Base-by-base conservation (phyloP, 2,888 invertebrate genomes). In the Lasioglossum lativentre region DNA sequence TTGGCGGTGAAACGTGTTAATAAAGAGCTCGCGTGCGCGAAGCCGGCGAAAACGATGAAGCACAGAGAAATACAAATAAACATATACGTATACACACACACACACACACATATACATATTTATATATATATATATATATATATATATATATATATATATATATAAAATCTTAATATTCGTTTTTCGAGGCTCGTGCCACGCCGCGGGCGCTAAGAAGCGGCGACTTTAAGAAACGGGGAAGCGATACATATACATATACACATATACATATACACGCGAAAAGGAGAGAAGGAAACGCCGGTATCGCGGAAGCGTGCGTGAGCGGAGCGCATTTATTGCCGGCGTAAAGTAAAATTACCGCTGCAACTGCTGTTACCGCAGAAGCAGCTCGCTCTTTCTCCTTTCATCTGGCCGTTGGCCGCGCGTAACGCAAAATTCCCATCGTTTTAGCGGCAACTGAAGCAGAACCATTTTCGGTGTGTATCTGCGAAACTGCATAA, bases 271-370 rank as follows among this genome's bases (percentile, higher is more conserved):
- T 16, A 12, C 74, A 66, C 52, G 68, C 70, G 59, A 27, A 42
- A 59, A 30, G 63, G 75, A 30, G 42, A 45, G 75, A 52, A 79
- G 45, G 34, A n/a, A 47, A 75, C 66, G 68, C 56, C 42, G 75
- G 73, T 83, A 93, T 91, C 90, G 91, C 92, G 92, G 92, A 92
- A 93, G 92, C 91, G 89, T 92, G 92, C 92, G 92, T 92, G 92
- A 92, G 90, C 89, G 92, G 91, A 88, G 86, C 91, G 91, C 93
- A 93, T 94, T 94, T 94, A 93, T 93, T 93, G 92, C 93, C 85
- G 91, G 90, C 90, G 93, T 93, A 92, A 93, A 94, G 91, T 91
- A 91, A 93, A 94, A 94, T 94, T 93, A 94, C 93, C 91, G 91
- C 90, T 91, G 93, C 90, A 90, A 92, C 91, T 90, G 91, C 86